phyloP scores from a whole-genome alignment of 1,140 invertebrate species.

The Scaptomyza pallida region DNA sequence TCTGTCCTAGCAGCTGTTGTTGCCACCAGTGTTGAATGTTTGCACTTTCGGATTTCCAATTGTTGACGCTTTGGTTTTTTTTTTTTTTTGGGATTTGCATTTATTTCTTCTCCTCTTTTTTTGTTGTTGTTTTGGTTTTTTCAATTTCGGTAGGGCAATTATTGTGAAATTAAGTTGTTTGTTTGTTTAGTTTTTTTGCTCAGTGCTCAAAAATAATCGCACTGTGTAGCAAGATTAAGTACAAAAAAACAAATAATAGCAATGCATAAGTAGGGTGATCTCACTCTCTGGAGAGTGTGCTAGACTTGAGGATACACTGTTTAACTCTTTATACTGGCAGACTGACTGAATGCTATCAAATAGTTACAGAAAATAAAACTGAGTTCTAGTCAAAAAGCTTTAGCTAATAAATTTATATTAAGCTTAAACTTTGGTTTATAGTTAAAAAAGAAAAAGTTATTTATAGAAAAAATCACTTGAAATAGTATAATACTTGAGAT shows the following conservation, averaged over 20 bases:
- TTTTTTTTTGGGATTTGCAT: conserved; percentile 39
- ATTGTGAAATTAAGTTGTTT: conserved; percentile 80
- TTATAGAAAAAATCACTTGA: conserved; percentile 2
- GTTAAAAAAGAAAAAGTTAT: too few species aligned
- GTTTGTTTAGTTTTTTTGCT: conserved; percentile 20
- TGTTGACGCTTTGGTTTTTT: conserved; percentile 36
- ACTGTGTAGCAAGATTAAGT: conserved; percentile 40
- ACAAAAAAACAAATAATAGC: conserved; percentile 22
- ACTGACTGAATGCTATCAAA: too few species aligned
- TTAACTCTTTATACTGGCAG: not conserved
- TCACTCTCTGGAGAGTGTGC: not conserved
- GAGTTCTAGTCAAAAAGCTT: too few species aligned
- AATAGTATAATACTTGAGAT: conserved; percentile 25
- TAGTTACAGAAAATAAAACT: too few species aligned
- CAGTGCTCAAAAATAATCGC: conserved; percentile 18
- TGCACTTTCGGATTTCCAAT: conserved; percentile 63
- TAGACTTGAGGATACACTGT: not conserved
- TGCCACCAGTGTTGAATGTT: conserved; percentile 79
- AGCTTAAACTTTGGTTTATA: not conserved
- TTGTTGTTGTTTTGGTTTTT: conserved; percentile 35
- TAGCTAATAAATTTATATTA: too few species aligned
- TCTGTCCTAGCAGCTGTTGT: conserved; percentile 52
- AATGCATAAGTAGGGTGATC: too few species aligned
- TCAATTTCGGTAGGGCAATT: conserved; percentile 72
- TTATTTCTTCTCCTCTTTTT: too few species aligned